phyloP scores from a whole-genome alignment of 2,797 vertebrate genomes.

The Enteromius thamalakanensis region DNA sequence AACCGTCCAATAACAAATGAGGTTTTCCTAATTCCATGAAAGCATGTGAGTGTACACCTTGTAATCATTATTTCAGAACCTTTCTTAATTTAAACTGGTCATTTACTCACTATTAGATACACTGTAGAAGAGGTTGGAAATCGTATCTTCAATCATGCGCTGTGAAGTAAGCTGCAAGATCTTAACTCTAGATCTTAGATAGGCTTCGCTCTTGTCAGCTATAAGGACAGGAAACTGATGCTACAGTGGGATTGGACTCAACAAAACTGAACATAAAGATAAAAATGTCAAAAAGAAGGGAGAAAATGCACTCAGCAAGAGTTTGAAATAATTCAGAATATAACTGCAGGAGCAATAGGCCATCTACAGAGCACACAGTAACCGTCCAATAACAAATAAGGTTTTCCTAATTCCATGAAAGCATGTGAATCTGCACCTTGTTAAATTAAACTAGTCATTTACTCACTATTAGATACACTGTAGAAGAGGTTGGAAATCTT shows the following conservation, averaged over 20 bases:
- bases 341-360: not conserved
- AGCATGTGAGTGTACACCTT: not conserved
- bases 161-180: slow-evolving; percentile 48
- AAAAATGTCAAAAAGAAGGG: not conserved
- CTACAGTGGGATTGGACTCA: not conserved
- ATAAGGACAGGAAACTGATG: not conserved
- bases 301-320: not conserved
- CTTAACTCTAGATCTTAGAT: slow-evolving; percentile 52
- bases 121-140: not conserved
- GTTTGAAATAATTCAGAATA: not conserved
- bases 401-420: not conserved
- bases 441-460: not conserved
- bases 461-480: not conserved
- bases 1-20: not conserved
- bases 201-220: not conserved
- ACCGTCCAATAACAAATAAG: not conserved
- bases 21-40: not conserved
- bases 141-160: not conserved
- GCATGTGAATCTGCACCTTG: not conserved
- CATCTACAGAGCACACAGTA: not conserved
- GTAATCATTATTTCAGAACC: not conserved
- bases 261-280: not conserved
- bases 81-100: not conserved
- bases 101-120: no score
- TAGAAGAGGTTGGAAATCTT: not conserved